These are phyloP conservation scores for Paracentrotus lividus DNA, from an alignment of 53 echinoderm and acorn worm species.

Conservation along the genomic window DNA sequence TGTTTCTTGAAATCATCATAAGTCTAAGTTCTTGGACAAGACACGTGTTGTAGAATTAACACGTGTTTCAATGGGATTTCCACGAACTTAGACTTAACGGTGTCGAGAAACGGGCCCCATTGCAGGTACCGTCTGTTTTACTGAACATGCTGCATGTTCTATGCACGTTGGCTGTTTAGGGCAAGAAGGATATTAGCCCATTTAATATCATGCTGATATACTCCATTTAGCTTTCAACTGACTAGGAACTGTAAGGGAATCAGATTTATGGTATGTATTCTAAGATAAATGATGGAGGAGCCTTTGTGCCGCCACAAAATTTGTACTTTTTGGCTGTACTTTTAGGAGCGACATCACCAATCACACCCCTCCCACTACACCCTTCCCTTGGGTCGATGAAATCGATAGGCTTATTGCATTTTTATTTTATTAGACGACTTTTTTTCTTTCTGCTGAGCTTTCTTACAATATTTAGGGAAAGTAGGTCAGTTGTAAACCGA, in stretches of 20 bases:
- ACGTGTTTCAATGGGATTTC: too few relatives aligned
- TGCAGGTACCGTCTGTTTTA: slow-evolving; percentile 31
- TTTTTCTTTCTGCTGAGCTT: neutral
- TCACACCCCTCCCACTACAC: neutral
- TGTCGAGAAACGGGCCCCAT: too few relatives aligned
- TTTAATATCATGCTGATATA: too few relatives aligned
- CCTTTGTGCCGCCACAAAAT: neutral
- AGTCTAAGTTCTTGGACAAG: too few relatives aligned
- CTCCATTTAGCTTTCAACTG: too few relatives aligned
- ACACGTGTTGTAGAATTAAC: too few relatives aligned
- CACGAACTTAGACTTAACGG: too few relatives aligned
- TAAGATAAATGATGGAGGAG: too few relatives aligned
- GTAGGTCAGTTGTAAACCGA: slow-evolving; percentile 38
- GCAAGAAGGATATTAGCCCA: too few relatives aligned
- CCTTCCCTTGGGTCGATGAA: neutral
- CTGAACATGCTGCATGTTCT: neutral
- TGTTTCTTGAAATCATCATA: too few relatives aligned
- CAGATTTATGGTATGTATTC: neutral
- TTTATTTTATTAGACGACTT: slow-evolving; percentile 8
- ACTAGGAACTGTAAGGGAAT: neutral
- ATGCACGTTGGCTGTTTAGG: neutral
- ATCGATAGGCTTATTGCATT: slow-evolving; percentile 57
- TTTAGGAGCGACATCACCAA: neutral
- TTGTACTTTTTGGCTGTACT: neutral
- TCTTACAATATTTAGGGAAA: neutral